Evolutionary conservation across 2,888 invertebrate genomes (phyloP), one percentile per base, ranked within the genome.

Genomic region (Diarsia dahlii): DNA sequence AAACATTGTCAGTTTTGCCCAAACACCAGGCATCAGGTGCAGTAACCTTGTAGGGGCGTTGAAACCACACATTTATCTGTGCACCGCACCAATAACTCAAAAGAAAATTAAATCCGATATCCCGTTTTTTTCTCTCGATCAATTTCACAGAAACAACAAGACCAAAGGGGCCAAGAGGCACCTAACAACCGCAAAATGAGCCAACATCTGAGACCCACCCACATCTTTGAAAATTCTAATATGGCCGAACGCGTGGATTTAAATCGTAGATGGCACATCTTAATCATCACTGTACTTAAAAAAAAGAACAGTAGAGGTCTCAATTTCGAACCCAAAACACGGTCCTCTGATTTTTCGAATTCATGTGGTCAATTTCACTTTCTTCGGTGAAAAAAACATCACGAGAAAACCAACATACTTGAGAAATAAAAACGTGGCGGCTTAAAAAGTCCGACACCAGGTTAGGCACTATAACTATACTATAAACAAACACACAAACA

Each of bases 161-260:
- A 74, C 76, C 58, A 13, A 50, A 45, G 77, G 82, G 2, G 74
- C 67, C 64, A 10, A 52, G 50, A 77, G 80, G 82, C 39, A 48
- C 5, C 34, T 68, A 63, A 68, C 63, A 67, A 78, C 87, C 80
- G 48, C 88, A 76, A 76, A 75, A 75, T 81, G 60, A 70, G 65
- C 66, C 20, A 71, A 64, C 89, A 84, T 78, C 80, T 84, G 86
- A 73, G 75, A 48, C 76, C 64, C 77, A 54, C 78, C 82, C 86
- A 83, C 76, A 46, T 82, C 72, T 87, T 80, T 77, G 66, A 80
- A 81, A 85, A 80, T 78, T 83, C 66, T 74, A 83, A 81, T 76
- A 77, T 8, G n/a, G 39, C 18, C 5, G n/a, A n/a, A 3, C n/a
- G n/a, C 8, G 6, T n/a, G n/a, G n/a, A 63, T 63, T 45, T 63